Percentiles rank a stretch among this genome's conserved stretches.
phyloP scores from a whole-genome alignment of 2,113 vertebrate genomes.

The Megaleporinus macrocephalus region DNA sequence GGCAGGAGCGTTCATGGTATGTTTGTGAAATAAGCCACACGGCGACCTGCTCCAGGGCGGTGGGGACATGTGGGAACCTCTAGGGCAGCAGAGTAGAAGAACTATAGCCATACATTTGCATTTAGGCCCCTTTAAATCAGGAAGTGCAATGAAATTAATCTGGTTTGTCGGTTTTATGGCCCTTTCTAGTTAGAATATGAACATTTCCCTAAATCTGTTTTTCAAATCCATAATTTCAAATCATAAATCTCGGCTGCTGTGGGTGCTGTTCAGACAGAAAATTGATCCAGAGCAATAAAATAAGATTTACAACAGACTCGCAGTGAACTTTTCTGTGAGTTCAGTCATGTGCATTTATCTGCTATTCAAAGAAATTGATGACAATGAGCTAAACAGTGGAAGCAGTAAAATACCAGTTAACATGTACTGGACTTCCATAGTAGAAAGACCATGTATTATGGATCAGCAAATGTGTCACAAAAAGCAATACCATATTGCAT shows the following conservation, averaged over 20 bases:
- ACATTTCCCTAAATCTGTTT: neutral
- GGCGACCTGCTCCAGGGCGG: neutral
- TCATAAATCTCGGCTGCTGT: too few species aligned
- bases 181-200: neutral
- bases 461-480: neutral
- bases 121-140: neutral
- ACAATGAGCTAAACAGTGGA: neutral
- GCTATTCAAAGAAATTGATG: neutral
- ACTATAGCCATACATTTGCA: neutral
- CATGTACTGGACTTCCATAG: neutral
- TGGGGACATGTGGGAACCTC: neutral
- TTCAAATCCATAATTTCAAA: too few species aligned
- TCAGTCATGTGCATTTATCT: neutral
- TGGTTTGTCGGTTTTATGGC: neutral
- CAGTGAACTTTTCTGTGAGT: neutral
- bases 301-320: neutral
- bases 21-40: neutral
- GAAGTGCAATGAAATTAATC: neutral
- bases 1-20: neutral
- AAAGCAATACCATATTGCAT: neutral
- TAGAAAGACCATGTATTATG: neutral
- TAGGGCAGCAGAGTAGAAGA: neutral
- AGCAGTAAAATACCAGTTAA: neutral
- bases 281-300: neutral
- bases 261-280: neutral